A percentile compares a stretch with the other conserved stretches of the same genome.
These are phyloP conservation scores for Lophius piscatorius DNA, from an alignment of 2,113 vertebrate genomes.

Conservation along the genomic window DNA sequence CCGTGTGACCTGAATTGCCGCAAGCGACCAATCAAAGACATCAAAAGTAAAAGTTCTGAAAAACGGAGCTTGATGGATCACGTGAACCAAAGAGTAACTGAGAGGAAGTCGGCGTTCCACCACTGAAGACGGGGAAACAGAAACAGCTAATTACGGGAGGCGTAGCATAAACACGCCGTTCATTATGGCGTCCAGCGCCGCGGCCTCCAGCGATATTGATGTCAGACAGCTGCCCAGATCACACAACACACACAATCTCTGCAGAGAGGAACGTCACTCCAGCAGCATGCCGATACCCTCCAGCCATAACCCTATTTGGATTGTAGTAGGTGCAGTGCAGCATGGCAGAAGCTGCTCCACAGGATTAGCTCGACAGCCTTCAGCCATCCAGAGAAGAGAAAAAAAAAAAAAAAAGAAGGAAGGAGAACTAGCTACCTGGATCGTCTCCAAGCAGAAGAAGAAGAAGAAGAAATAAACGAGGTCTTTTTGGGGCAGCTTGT, in stretches of 20 bases:
- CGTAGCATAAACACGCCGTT: constrained; percentile 34
- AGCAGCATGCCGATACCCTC: constrained; percentile 69
- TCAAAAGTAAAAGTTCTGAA: too few relatives aligned
- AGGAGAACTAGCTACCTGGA: constrained; percentile 69
- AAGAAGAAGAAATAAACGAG: constrained; percentile 62
- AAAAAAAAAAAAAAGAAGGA: too few relatives aligned
- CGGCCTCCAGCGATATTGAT: constrained; percentile 51
- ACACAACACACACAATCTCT: constrained; percentile 42
- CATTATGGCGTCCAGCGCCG: constrained; percentile 40
- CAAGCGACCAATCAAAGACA: too few relatives aligned
- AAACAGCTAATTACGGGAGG: constrained; percentile 28
- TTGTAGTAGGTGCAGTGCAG: constrained; percentile 72
- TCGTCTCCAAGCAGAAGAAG: constrained; percentile 62
- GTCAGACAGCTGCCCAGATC: constrained; percentile 64
- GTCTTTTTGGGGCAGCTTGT: constrained; percentile 64
- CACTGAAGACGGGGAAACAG: too few relatives aligned
- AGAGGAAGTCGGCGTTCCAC: too few relatives aligned
- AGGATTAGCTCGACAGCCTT: constrained; percentile 67
- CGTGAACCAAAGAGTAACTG: too few relatives aligned
- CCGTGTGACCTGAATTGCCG: too few relatives aligned
- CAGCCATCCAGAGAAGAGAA: constrained; percentile 62
- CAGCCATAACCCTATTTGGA: constrained; percentile 70
- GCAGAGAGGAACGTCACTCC: constrained; percentile 51
- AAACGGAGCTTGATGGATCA: too few relatives aligned
- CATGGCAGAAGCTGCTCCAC: constrained; percentile 63